These are phyloP conservation scores for Urocolius indicus DNA, from an alignment of 2,113 vertebrate species.

Conservation along the genomic window DNA sequence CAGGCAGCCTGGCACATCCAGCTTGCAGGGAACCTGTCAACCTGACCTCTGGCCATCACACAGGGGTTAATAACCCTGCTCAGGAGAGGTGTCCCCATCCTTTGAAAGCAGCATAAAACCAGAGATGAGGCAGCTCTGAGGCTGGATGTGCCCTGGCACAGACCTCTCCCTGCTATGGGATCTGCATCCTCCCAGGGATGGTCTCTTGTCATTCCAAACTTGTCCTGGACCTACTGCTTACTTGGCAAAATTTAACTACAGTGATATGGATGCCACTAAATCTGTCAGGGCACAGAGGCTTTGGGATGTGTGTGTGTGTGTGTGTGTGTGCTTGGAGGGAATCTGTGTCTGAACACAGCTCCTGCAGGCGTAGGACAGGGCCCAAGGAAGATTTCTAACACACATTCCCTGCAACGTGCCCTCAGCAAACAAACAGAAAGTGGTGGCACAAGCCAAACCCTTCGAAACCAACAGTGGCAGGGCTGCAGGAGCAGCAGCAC, in stretches of 20 bases:
- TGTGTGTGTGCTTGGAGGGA: accelerated
- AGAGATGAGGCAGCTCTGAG: background rate
- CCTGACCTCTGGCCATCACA: background rate
- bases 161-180: background rate
- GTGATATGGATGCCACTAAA: background rate
- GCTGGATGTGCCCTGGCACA: background rate
- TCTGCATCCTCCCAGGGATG: accelerated
- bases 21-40: background rate
- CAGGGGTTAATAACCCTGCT: background rate
- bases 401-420: background rate
- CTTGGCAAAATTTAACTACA: background rate
- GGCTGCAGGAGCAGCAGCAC: background rate
- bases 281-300: background rate
- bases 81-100: accelerated
- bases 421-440: background rate
- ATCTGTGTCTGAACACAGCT: background rate
- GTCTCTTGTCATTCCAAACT: background rate
- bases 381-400: background rate
- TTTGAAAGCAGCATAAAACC: background rate
- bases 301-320: accelerated
- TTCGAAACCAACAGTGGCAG: background rate
- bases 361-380: background rate
- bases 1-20: accelerated
- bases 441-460: background rate
- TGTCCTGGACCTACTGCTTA: background rate